Conservation (phyloP, 2,113 vertebrate species). For the Epinephelus moara region DNA sequence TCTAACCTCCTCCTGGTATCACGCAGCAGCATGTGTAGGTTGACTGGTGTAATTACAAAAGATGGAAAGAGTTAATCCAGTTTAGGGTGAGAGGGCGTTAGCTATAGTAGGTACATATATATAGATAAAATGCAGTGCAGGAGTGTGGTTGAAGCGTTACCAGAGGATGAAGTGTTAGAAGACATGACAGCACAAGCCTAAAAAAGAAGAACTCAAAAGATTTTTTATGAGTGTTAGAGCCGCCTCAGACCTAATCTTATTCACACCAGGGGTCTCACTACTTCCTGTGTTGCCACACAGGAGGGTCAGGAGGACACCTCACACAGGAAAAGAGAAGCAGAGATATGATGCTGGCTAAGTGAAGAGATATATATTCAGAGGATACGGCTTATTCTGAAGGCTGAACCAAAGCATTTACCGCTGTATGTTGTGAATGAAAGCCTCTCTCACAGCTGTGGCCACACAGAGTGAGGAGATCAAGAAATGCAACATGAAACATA, state of each 20-base stretch:
- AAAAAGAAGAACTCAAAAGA: conserved; percentile 14
- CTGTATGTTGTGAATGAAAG: background rate
- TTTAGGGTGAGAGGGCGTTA: background rate
- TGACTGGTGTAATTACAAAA: conserved; percentile 2
- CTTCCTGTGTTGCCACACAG: conserved; percentile 54
- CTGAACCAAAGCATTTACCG: conserved; percentile 12
- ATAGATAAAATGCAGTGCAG: background rate
- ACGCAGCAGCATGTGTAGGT: background rate
- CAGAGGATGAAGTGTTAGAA: conserved; percentile 1
- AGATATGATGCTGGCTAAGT: conserved; percentile 39
- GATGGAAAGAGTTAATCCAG: conserved; percentile 1
- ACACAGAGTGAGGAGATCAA: background rate
- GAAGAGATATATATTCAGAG: conserved; percentile 12
- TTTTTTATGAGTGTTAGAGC: conserved; percentile 16
- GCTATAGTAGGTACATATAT: background rate
- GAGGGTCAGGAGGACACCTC: conserved; percentile 21
- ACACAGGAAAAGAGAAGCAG: conserved; percentile 38
- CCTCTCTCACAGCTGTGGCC: background rate
- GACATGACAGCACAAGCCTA: conserved; percentile 10
- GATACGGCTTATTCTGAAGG: background rate
- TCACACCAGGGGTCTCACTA: conserved; percentile 33
- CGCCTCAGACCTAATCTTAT: conserved; percentile 37
- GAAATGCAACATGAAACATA: conserved; percentile 26
- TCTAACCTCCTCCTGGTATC: conserved; percentile 7
- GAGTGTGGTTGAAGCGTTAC: background rate